Conservation (phyloP, 2,797 vertebrate genomes). For the Argya squamiceps region DNA sequence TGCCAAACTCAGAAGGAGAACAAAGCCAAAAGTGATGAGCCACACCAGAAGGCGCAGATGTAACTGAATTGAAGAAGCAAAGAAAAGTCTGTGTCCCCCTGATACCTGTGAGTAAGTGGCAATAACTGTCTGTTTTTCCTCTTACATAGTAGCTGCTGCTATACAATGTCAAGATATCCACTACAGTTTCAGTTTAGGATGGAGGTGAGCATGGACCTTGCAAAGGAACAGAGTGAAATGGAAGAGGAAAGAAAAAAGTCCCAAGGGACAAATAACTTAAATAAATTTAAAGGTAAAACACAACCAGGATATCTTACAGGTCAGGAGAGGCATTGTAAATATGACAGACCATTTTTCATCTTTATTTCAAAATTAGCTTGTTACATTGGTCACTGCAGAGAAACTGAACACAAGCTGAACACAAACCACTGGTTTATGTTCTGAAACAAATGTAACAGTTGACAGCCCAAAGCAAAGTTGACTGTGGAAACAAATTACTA, state of each 20-base stretch:
- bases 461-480: not conserved
- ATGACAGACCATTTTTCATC: not conserved
- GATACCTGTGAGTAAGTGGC: not conserved
- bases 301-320: not conserved
- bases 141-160: not conserved
- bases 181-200: not conserved
- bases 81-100: not conserved
- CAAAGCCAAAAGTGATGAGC: not conserved
- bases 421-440: not conserved
- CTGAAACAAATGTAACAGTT: not conserved
- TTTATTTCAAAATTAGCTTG: not conserved
- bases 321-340: not conserved
- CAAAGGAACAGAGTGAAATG: not conserved
- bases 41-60: not conserved
- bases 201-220: not conserved
- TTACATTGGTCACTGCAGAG: not conserved
- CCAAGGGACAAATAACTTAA: not conserved
- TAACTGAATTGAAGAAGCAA: not conserved
- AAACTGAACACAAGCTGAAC: not conserved
- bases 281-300: not conserved
- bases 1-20: not conserved
- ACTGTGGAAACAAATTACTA: not conserved
- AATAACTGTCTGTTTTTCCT: not conserved
- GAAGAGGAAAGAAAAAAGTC: not conserved
- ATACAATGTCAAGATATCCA: rapidly evolving